Evolutionary conservation across 1,140 invertebrate genomes (phyloP).

Genomic region (Telenomus remus): DNA sequence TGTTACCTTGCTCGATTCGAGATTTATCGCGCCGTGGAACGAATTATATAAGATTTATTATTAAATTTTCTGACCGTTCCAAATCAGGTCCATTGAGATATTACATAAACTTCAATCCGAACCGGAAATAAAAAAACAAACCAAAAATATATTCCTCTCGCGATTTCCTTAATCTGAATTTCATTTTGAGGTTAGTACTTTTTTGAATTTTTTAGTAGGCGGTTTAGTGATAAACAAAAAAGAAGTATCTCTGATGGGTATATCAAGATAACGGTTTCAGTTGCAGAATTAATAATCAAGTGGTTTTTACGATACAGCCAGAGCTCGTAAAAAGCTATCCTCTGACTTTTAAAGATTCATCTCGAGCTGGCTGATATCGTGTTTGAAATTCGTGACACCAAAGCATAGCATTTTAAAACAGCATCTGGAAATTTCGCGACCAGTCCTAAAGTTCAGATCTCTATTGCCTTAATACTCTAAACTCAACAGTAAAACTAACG

Average conservation of each 20-base stretch:
- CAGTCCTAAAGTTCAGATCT: constrained; percentile 26
- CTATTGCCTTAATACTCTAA: no score
- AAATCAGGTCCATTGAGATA: no score
- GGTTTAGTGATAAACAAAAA: no score
- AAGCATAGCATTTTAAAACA: constrained; percentile 8
- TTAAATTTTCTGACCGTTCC: neutral
- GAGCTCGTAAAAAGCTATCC: constrained; percentile 6
- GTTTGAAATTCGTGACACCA: constrained; percentile 29
- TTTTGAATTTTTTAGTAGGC: no score
- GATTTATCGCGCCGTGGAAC: constrained; percentile 20
- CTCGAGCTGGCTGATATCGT: constrained; percentile 21
- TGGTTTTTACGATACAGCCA: neutral
- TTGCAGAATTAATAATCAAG: constrained; percentile 14
- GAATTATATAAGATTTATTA: constrained; percentile 32
- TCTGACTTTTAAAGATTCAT: constrained; percentile 36
- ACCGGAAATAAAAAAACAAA: no score
- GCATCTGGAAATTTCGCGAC: constrained; percentile 21
- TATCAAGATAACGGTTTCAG: neutral
- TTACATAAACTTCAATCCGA: no score
- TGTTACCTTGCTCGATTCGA: constrained; percentile 30
- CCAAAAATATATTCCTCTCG: no score
- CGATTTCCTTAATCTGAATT: no score
- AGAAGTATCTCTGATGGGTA: no score
- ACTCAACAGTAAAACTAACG: no score
- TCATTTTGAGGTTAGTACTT: no score